Evolutionary conservation across 2,888 invertebrate species (phyloP), one percentile per base, ranked within the genome.

Genomic region (Melipona bicolor): DNA sequence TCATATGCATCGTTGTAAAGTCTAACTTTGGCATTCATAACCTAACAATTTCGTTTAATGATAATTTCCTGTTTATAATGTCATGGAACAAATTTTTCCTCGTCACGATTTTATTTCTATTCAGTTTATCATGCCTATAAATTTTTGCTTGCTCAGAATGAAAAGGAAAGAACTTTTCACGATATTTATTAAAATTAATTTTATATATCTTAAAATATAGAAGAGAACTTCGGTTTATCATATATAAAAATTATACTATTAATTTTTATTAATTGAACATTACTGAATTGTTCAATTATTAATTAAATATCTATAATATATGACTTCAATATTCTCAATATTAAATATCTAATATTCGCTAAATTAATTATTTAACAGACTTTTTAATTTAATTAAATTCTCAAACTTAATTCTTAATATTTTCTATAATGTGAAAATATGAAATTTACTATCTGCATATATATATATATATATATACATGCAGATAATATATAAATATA

Each of bases 11-110:
- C 9, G 27, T 49, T 19, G 61, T 49, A 49, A 72, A 27, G 19
- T 59, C 49, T 61, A 3, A 19, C 43, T 24, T 24, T 6, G 24
- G 2, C 32, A 50, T 49, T 4, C 21, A 13, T 64, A 32, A 64
- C 5, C 32, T 24, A 62, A 32, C 15, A 49, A 64, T 73, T 73
- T 52, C 32, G 11, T 52, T 64, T 73, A 73, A 73, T 73, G 52
- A n/a, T 11, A 9, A 36, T 9, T 17, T 36, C 32, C 6, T 17
- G 21, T 64, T 32, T 36, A n/a, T 32, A 52, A 36, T 19, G 32
- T 73, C 52, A 36, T 32, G 52, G 5, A 5, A 50, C 19, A 32
- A n/a, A 64, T 36, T 52, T 36, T 52, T 5, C n/a, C n/a, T 11
- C 5, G 17, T 52, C n/a, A 52, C 4, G 32, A 19, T 32, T 11